phyloP scores from a whole-genome alignment of 2,797 vertebrate species.

The Poeciliopsis turneri region DNA sequence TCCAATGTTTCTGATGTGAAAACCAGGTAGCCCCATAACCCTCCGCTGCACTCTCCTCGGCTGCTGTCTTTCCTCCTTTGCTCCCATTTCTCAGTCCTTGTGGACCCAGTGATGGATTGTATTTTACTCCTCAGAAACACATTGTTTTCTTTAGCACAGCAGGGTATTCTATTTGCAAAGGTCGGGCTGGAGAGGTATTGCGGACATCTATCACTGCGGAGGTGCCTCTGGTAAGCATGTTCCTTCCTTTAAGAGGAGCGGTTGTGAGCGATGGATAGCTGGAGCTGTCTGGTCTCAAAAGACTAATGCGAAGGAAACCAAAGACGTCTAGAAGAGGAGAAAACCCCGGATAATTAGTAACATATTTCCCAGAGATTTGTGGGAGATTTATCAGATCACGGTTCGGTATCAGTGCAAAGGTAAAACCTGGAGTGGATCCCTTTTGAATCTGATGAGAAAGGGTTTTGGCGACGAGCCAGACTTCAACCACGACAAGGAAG shows the following conservation, averaged over 20 bases:
- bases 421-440: not conserved
- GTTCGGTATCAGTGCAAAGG: slow-evolving; percentile 2
- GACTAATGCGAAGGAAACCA: slow-evolving; percentile 12
- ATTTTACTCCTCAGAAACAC: slow-evolving; percentile 96
- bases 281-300: slow-evolving; percentile 44
- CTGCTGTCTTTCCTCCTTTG: slow-evolving; percentile 68
- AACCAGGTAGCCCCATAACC: slow-evolving; percentile 86
- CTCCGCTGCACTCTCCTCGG: slow-evolving; percentile 39
- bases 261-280: slow-evolving; percentile 61
- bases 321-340: slow-evolving; percentile 16
- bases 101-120: slow-evolving; percentile 94
- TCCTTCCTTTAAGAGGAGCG: slow-evolving; percentile 61
- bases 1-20: slow-evolving; percentile 86
- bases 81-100: slow-evolving; percentile 81
- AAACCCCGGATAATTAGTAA: slow-evolving; percentile 15
- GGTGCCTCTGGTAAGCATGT: slow-evolving; percentile 82
- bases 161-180: slow-evolving; percentile 99
- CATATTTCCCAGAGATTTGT: slow-evolving; percentile 2
- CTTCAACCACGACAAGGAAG: too few species aligned
- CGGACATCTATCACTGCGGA: slow-evolving; percentile 91
- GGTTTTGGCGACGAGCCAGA: not conserved
- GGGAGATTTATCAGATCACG: slow-evolving; percentile 19
- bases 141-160: slow-evolving; percentile 99
- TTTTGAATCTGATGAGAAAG: slow-evolving; percentile 5
- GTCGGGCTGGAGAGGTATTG: slow-evolving; percentile 92